Evolutionary conservation across 2,113 vertebrate genomes (phyloP), one percentile per base, ranked within the genome.

Genomic region (Brachypodius melanocephalos): DNA sequence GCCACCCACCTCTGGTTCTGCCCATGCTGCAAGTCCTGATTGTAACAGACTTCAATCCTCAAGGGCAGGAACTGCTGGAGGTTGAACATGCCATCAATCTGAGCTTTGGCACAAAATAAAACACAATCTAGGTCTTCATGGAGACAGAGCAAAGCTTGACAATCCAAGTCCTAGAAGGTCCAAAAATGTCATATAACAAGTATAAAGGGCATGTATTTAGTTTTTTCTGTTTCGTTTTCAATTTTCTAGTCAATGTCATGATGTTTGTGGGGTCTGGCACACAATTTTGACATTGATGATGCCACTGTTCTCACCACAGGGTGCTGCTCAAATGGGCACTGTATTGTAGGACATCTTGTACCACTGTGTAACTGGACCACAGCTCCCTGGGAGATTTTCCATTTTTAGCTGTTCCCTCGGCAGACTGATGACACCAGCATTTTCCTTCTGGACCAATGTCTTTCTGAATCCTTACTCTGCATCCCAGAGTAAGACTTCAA

Each of bases 371-470:
- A 97, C 95, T 89, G 90, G 95, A 97, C 93, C 95, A 94, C 6
- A 88, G 83, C 77, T 74, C 9, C 79, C 79, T 34, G 59, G 73
- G 96, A 96, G 96, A 83, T 29, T 55, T 96, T 97, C 97, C 97
- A 89, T 97, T 98, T 98, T 97, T 95, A 98, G 96, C 96, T 73
- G 42, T 92, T 95, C 87, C 87, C 36, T 81, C 36, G 1, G 4
- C n/a, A 66, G 90, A 43, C 88, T 77, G 95, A 81, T 76, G 92
- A 96, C 90, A 80, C 28, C 92, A 94, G 92, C 76, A 69, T 71
- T 95, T 96, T 96, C 77, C 69, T 79, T 38, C 78, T 78, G 86
- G 61, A 66, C 81, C 68, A 82, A 62, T 16, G 21, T 89, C 89
- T 88, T 81, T 82, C 83, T 1, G 1, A 85, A 21, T 78, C 94